A percentile compares a stretch with the other conserved stretches of the same genome.
These are phyloP conservation scores for Syngnathus rostellatus DNA, from an alignment of 2,797 vertebrate species.

Conservation along the genomic window DNA sequence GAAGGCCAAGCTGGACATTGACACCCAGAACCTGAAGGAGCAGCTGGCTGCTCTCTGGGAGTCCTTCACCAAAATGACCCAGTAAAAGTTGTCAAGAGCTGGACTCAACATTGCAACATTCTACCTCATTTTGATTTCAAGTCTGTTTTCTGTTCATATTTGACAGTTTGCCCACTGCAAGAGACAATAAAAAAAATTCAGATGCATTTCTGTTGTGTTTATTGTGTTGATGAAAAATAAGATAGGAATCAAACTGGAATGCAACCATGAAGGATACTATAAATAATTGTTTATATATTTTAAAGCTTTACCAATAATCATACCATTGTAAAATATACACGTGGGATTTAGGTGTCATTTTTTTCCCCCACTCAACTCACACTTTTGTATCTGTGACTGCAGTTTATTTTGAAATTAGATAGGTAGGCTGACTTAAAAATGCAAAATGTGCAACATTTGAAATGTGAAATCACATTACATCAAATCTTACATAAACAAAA, in stretches of 20 bases:
- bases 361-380: too few relatives aligned
- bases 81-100: constrained; percentile 31
- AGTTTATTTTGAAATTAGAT: too few relatives aligned
- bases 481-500: not conserved
- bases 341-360: too few relatives aligned
- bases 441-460: not conserved
- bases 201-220: not conserved
- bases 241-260: not conserved
- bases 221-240: not conserved
- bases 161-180: constrained; percentile 1
- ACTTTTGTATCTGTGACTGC: too few relatives aligned
- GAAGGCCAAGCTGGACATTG: constrained; percentile 41
- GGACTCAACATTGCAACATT: constrained; percentile 17
- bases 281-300: not conserved
- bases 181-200: not conserved
- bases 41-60: constrained; percentile 50
- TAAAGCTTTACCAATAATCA: not conserved
- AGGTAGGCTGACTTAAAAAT: too few relatives aligned
- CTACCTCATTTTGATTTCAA: constrained; percentile 11
- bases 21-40: constrained; percentile 44
- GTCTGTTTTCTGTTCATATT: not conserved
- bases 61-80: constrained; percentile 39
- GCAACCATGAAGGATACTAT: too few relatives aligned
- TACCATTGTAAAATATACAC: not conserved
- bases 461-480: not conserved